Evolutionary conservation across 2,797 vertebrate genomes (phyloP).

Genomic region (Chelmon rostratus): DNA sequence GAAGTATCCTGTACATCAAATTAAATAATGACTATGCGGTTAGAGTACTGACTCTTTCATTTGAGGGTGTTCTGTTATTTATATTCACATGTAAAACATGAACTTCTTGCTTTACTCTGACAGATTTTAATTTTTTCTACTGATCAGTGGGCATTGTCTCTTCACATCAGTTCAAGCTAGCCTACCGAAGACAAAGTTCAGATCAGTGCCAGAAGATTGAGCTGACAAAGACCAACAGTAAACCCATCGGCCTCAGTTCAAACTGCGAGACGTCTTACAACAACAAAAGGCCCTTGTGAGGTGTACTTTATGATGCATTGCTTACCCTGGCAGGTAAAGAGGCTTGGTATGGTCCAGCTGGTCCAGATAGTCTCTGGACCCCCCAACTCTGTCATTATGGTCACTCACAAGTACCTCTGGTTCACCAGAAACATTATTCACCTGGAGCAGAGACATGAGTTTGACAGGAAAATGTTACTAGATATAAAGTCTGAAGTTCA

Average conservation of each 20-base stretch:
- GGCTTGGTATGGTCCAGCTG: slow-evolving; percentile 77
- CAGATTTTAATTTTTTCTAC: background rate
- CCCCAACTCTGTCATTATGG: slow-evolving; percentile 79
- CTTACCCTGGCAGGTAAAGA: slow-evolving; percentile 88
- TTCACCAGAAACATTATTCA: slow-evolving; percentile 88
- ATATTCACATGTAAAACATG: background rate
- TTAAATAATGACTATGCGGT: background rate
- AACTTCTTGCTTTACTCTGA: too few relatives aligned
- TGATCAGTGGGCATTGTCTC: background rate
- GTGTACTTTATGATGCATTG: background rate
- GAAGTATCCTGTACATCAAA: background rate
- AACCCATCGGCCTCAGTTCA: background rate
- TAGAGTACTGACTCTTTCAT: too few relatives aligned
- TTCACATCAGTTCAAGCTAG: background rate
- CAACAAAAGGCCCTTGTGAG: background rate
- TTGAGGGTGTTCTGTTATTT: too few relatives aligned
- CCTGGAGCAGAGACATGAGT: slow-evolving; percentile 75
- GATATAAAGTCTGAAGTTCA: background rate
- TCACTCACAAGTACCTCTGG: slow-evolving; percentile 81
- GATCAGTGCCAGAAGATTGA: background rate
- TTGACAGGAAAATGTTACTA: background rate
- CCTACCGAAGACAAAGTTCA: background rate
- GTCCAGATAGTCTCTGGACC: slow-evolving; percentile 79
- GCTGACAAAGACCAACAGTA: background rate
- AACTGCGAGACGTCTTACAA: background rate